These are phyloP conservation scores for Phaedon cochleariae DNA, from an alignment of 2,888 invertebrate species.

Conservation along the genomic window DNA sequence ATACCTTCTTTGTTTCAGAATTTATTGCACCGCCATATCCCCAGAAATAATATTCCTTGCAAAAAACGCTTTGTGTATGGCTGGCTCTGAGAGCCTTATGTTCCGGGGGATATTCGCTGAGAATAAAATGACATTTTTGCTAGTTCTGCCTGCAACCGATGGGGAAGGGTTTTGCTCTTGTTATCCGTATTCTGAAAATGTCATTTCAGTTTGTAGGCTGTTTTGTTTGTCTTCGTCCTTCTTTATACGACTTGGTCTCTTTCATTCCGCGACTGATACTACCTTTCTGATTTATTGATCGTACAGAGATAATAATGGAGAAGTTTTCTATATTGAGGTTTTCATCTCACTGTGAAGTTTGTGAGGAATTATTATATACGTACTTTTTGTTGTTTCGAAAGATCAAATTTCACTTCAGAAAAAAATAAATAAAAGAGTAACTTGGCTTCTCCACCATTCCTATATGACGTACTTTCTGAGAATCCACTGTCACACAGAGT, in stretches of 20 bases:
- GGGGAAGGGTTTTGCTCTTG: background rate
- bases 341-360: too few relatives aligned
- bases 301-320: too few relatives aligned
- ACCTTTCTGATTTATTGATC: too few relatives aligned
- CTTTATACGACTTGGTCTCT: background rate
- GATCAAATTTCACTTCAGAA: too few relatives aligned
- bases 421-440: too few relatives aligned
- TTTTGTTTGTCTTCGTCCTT: background rate
- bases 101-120: background rate
- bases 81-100: constrained; percentile 16
- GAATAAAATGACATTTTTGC: background rate
- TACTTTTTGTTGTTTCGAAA: too few relatives aligned
- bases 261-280: too few relatives aligned
- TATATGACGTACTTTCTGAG: too few relatives aligned
- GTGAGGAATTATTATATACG: too few relatives aligned
- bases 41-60: constrained; percentile 36
- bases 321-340: too few relatives aligned
- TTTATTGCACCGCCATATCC: constrained; percentile 43
- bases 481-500: too few relatives aligned
- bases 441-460: too few relatives aligned
- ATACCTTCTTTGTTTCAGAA: constrained; percentile 49
- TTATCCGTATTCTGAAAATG: background rate
- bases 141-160: background rate
- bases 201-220: background rate
- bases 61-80: constrained; percentile 33